Evolutionary conservation across 2,888 invertebrate species (phyloP), one percentile per base, ranked within the genome.

Genomic region (Pycnomerus fuliginosus): DNA sequence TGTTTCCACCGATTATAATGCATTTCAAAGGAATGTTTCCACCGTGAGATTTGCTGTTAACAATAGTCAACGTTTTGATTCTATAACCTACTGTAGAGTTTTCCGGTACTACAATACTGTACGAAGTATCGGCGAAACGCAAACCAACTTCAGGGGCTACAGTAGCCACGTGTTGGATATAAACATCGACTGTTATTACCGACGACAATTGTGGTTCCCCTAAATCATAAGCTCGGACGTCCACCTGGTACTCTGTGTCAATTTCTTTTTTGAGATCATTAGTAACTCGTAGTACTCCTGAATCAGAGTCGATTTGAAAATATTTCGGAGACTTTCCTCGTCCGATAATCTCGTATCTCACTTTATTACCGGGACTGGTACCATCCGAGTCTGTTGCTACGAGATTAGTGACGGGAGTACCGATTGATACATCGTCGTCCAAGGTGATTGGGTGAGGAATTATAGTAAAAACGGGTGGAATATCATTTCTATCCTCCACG

Each of bases 401-500:
- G 28, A 93, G 82, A 8, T 84, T 86, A 12, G 87, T 84, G 0
- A 94, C 85, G 1, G 84, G 76, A 1, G 86, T 85, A 12, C 93
- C 92, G 44, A 92, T 87, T 0, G 88, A 78, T 0, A 87, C 84
- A 20, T 90, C 85, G 61, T 91, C 92, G 58, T 90, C 89, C 7
- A 93, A 74, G 0, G 89, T 87, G 1, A 92, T 82, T 0, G 92
- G 90, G 35, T 87, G 84, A 0, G 90, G 85, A 0, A 89, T 82
- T 0, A 87, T 83, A 0, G 88, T 86, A 69, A 93, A 93, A 34
- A 90, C 84, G 3, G 93, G 93, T 0, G 90, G 83, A 55, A 90
- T 86, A 71, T 94, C 92, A 69, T 93, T 93, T 52, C 86, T 83
- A 68, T 93, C 93, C 80, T 85, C 83, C 38, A 88, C 87, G 48